Base-by-base conservation (phyloP, 2,888 invertebrate genomes). In the Ellobium chinense region DNA sequence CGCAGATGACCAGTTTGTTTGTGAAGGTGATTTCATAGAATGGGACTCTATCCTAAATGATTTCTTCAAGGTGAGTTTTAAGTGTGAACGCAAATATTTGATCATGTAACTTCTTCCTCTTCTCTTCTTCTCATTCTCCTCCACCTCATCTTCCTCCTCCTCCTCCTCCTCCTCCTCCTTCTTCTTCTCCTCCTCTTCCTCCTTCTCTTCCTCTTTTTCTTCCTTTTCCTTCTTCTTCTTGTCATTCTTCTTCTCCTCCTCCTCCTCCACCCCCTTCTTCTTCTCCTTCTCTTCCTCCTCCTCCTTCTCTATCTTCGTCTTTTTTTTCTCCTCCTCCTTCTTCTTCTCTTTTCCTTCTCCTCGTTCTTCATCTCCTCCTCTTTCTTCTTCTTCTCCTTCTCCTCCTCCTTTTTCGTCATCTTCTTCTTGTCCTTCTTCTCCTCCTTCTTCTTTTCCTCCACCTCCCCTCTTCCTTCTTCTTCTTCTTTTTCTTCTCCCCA, bases 41-140 rank as follows among this genome's bases (percentile, higher is more conserved):
- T 96, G 98, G 90, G 94, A 95, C 83, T 95, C 96, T 60, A 96
- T 98, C 91, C 95, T 96, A 39, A 97, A 96, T 88, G 95, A 95
- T 76, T 96, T 97, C 84, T 98, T 95, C 95, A 69, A 79, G 72
- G 83, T 83, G 34, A 46, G 63, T 46, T n/a, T n/a, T n/a, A n/a
- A n/a, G n/a, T n/a, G n/a, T n/a, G n/a, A 12, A 24, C 56, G 14
- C 21, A 21, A 24, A 4, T n/a, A 29, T 29, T 21, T 14, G 56
- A 21, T 24, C 27, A 29, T n/a, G 12, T n/a, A 54, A 31, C 7
- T 72, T 21, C 18, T 29, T 31, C 31, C 2, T 21, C n/a, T n/a
- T n/a, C n/a, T n/a, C n/a, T n/a, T n/a, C n/a, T n/a, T n/a, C n/a
- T n/a, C n/a, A n/a, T n/a, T n/a, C n/a, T n/a, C n/a, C n/a, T n/a